Evolutionary conservation across 2,797 vertebrate genomes (phyloP), one percentile per base, ranked within the genome.

Genomic region (Glyptemys insculpta): DNA sequence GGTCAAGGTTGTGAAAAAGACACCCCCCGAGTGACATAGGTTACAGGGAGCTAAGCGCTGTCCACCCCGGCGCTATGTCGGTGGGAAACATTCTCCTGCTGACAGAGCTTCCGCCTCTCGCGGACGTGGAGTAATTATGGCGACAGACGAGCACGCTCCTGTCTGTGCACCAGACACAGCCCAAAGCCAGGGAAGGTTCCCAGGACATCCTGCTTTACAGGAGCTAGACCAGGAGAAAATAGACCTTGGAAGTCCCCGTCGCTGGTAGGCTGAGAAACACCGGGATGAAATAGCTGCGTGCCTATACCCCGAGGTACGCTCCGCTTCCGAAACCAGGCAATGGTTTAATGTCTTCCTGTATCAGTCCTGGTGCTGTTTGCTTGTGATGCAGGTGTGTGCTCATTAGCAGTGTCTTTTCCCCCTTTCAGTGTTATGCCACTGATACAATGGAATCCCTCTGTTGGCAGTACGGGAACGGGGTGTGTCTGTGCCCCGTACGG

Each of bases 401-500:
- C 65, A 10, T 21, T 9, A 21, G 5, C 6, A 11, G 65, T 5
- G 62, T 19, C 34, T 37, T 31, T 21, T 18, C 62, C 34, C 18
- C 41, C 37, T 5, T 23, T 74, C 68, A 5, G n/a, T 4, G 41
- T 8, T 25, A 27, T 7, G 23, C 72, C 72, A 7, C 25, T 44
- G 21, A 76, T 41, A 4, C 12, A 76, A 44, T 8, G 4, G 41
- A 14, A 27, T 23, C 37, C 68, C 41, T 25, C 31, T n/a, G 62
- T 8, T 68, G 9, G n/a, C 65, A 29, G n/a, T 29, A 4, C 3
- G 3, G 44, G 72, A 29, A 25, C 2, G 44, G 12, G 3, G 74
- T 9, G 72, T 27, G 19, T 37, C 1, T 16, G 8, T 14, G 44
- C 25, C 41, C 74, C 4, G 27, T 1, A 29, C 1, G 4, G 23